phyloP scores from a whole-genome alignment of 2,888 invertebrate genomes.

The Ectemnius cavifrons region DNA sequence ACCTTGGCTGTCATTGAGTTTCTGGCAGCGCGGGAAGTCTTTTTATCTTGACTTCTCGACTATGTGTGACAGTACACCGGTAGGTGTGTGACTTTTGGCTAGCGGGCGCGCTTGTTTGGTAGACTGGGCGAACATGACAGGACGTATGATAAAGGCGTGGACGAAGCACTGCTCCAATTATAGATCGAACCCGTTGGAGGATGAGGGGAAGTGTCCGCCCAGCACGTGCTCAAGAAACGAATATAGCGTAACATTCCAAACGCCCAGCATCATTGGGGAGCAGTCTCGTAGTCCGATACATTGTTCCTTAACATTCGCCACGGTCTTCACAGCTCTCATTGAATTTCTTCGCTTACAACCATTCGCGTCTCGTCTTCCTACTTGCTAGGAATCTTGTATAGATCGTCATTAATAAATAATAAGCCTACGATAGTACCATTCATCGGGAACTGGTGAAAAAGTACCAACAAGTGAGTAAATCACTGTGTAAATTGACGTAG shows the following conservation, averaged over 20 bases:
- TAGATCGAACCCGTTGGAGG: constrained; percentile 29
- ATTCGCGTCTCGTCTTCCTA: too few species aligned
- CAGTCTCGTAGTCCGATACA: constrained; percentile 2
- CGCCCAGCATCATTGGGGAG: constrained; percentile 31
- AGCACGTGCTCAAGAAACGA: constrained; percentile 37
- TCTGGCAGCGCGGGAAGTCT: too few species aligned
- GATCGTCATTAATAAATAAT: too few species aligned
- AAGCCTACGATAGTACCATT: too few species aligned
- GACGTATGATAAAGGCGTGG: neutral
- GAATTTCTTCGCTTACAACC: too few species aligned
- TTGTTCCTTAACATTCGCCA: neutral
- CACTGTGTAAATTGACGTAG: constrained; percentile 11
- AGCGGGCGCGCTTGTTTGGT: too few species aligned
- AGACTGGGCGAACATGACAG: too few species aligned
- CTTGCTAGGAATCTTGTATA: too few species aligned
- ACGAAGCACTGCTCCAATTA: constrained; percentile 29
- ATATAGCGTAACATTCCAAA: constrained; percentile 39
- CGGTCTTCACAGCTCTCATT: too few species aligned
- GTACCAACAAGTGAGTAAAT: neutral
- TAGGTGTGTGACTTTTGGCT: neutral
- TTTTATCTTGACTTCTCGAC: too few species aligned
- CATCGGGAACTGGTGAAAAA: too few species aligned
- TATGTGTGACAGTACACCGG: neutral
- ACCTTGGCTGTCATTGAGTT: too few species aligned
- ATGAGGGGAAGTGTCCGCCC: constrained; percentile 14